phyloP scores from a whole-genome alignment of 1,140 invertebrate genomes.

The Eurosta solidaginis region DNA sequence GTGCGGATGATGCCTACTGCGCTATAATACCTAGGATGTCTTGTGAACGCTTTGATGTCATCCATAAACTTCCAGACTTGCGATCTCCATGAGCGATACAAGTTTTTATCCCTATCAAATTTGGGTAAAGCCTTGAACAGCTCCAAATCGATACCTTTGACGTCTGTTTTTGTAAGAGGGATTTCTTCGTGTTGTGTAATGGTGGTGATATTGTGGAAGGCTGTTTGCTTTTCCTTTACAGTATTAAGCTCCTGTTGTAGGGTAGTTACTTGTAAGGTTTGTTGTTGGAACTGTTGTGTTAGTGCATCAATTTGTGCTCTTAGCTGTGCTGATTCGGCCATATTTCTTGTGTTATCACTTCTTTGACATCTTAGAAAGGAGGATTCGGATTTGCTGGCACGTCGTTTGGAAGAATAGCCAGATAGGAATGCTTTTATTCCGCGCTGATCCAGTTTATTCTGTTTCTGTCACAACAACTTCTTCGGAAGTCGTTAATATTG shows the following conservation, averaged over 20 bases:
- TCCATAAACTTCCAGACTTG: too few species aligned
- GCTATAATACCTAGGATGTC: too few species aligned
- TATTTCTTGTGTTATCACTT: neutral
- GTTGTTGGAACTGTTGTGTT: neutral
- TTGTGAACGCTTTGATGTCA: too few species aligned
- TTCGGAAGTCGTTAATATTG: too few species aligned
- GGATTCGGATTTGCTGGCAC: neutral
- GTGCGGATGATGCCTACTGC: too few species aligned
- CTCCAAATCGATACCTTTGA: neutral
- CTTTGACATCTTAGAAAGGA: neutral
- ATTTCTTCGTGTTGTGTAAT: neutral
- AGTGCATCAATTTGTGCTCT: neutral
- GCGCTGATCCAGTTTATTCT: too few species aligned
- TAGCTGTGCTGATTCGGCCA: neutral
- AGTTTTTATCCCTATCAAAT: too few species aligned
- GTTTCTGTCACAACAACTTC: too few species aligned
- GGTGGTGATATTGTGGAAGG: too few species aligned
- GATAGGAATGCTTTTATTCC: neutral
- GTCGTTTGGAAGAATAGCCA: neutral
- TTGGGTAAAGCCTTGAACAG: too few species aligned
- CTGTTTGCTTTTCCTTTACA: neutral
- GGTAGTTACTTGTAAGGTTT: neutral
- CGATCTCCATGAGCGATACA: too few species aligned
- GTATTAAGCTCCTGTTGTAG: neutral
- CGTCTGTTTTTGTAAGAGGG: neutral